Base-by-base conservation (phyloP, 2,113 vertebrate genomes). In the Dipodomys stephensi region DNA sequence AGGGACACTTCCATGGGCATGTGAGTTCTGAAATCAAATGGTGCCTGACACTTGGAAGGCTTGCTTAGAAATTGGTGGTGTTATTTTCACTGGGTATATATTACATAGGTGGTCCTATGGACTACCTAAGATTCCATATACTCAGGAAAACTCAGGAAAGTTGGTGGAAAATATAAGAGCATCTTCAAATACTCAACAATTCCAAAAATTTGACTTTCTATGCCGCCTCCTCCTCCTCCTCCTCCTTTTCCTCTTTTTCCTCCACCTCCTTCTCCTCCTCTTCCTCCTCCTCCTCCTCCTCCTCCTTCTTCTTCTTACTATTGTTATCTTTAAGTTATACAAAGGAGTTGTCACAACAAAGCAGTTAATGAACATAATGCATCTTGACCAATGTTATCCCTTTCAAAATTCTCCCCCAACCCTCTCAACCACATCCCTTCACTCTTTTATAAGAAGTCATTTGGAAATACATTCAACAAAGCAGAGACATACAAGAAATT, bases 371-470 rank as follows among this genome's bases (percentile, higher is more conserved):
- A 57, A 57, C 4, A 57, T 57, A 57, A 57, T 57, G 15, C 12
- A 16, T 57, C 53, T 57, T 57, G 53, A 13, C 4, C 53, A 13
- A 57, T 57, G 53, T 57, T 13, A 57, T 57, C 15, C 53, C 53
- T 57, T 18, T 57, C 53, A 57, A 16, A 13, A 57, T 57, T 57
- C 53, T 57, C 53, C 15, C 9, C 53, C 12, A 57, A 15, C 53
- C 53, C 15, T 57, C 53, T 13, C 53, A 57, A 16, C 53, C 15
- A 57, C 15, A 57, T 57, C 16, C 16, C 12, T 57, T 57, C 18
- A 57, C 30, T 90, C 28, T 92, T 83, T 90, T 73, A 73, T 20
- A 71, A 7, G 35, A 94, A 94, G 27, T 5, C 83, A 69, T 60
- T 39, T 25, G 13, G 18, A 65, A 30, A 86, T 39, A 25, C 5